A percentile compares a stretch with the other conserved stretches of the same genome.
phyloP scores from a whole-genome alignment of 1,140 invertebrate genomes.

The Drosophila neocordata region DNA sequence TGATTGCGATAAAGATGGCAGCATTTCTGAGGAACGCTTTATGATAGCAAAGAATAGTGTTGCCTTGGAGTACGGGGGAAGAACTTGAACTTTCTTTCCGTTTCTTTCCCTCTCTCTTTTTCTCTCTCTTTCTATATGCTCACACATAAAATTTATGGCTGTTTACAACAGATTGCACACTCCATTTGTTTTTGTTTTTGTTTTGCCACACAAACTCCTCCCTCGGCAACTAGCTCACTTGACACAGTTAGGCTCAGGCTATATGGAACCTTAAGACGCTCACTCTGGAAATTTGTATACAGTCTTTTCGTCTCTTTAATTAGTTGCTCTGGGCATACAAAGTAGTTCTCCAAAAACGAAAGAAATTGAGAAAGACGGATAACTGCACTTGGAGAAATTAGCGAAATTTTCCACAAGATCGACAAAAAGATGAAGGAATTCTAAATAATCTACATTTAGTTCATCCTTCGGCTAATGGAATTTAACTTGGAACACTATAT shows the following conservation, averaged over 20 bases:
- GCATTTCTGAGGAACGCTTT: slow-evolving; percentile 41
- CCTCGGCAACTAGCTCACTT: slow-evolving; percentile 53
- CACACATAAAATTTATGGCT: slow-evolving; percentile 72
- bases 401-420: too few relatives aligned
- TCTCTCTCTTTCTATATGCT: slow-evolving; percentile 15
- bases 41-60: slow-evolving; percentile 62
- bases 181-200: slow-evolving; percentile 81
- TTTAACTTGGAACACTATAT: too few relatives aligned
- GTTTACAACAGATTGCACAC: slow-evolving; percentile 80
- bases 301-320: slow-evolving; percentile 1
- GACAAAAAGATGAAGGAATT: too few relatives aligned
- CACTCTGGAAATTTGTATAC: slow-evolving; percentile 24
- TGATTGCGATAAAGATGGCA: slow-evolving; percentile 73
- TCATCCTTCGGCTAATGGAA: too few relatives aligned
- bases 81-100: slow-evolving; percentile 18
- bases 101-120: too few relatives aligned
- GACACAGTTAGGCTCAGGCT: slow-evolving; percentile 55
- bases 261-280: slow-evolving; percentile 42
- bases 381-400: too few relatives aligned
- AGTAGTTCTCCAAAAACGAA: slow-evolving; percentile 9
- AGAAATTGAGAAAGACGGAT: slow-evolving; percentile 10
- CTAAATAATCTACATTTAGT: too few relatives aligned
- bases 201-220: slow-evolving; percentile 24
- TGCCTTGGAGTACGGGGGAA: slow-evolving; percentile 17
- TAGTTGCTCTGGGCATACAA: not conserved